Conservation (phyloP, 2,797 vertebrate species). For the Tangara arthus region DNA sequence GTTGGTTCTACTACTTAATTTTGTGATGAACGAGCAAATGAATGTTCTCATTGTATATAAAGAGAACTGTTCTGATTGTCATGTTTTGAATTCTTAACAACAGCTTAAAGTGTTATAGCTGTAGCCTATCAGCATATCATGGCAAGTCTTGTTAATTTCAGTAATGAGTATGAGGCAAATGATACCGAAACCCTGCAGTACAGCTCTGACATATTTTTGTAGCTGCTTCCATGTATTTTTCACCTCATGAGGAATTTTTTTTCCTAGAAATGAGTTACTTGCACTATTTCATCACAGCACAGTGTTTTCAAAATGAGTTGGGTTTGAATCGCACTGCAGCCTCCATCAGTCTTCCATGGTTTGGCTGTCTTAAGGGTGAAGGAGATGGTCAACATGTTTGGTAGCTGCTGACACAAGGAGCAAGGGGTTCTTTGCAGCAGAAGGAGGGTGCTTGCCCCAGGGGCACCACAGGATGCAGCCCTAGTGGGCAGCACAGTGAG, state of each 20-base stretch:
- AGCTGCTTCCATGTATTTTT: not conserved
- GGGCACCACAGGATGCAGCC: fast-evolving
- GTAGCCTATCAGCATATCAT: slow-evolving; percentile 26
- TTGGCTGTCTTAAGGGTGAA: too few relatives aligned
- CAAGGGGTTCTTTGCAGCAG: not conserved
- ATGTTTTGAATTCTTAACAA: slow-evolving; percentile 48
- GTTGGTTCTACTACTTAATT: slow-evolving; percentile 48
- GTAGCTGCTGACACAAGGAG: not conserved
- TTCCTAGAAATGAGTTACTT: not conserved
- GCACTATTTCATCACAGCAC: not conserved
- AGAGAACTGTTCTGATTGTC: slow-evolving; percentile 44
- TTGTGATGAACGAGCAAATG: slow-evolving; percentile 22
- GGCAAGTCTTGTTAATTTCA: slow-evolving; percentile 42
- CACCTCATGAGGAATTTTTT: not conserved
- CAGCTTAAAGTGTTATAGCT: slow-evolving; percentile 28
- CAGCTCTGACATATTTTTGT: not conserved
- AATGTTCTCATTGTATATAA: slow-evolving; percentile 24
- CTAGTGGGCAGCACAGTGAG: fast-evolving
- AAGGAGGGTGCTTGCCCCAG: not conserved
- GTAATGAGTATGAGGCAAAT: slow-evolving; percentile 9
- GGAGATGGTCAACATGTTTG: fast-evolving
- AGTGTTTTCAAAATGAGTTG: not conserved
- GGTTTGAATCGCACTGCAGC: not conserved
- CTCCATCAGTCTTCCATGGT: not conserved
- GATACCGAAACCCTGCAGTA: not conserved